Conservation (phyloP, 2,113 vertebrate species). For the Oryzias woworae region DNA sequence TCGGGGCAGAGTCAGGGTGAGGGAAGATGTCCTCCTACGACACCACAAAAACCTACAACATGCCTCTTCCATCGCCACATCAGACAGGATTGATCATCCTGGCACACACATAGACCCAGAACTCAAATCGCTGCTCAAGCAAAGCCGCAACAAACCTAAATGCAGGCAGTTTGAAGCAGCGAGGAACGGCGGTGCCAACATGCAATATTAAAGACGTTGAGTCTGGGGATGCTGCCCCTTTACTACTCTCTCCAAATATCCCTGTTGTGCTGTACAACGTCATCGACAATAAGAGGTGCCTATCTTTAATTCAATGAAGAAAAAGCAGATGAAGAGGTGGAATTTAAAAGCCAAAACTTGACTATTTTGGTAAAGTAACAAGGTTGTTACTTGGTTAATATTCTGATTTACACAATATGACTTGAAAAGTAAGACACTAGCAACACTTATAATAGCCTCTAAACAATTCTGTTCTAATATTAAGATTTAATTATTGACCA, state of each 20-base stretch:
- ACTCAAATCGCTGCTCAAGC: neutral
- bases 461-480: neutral
- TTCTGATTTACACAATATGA: neutral
- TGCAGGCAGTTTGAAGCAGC: constrained; percentile 13
- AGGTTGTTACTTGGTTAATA: too few species aligned
- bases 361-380: too few species aligned
- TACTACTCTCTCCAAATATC: constrained; percentile 27
- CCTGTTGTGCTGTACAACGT: constrained; percentile 25
- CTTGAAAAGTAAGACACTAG: neutral
- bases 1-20: constrained; percentile 25
- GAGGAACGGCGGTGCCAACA: constrained; percentile 39
- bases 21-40: constrained; percentile 59
- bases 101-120: constrained; percentile 3
- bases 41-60: constrained; percentile 39
- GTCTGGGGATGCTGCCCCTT: constrained; percentile 53
- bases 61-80: constrained; percentile 48
- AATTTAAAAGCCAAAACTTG: constrained; percentile 8
- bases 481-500: constrained; percentile 5
- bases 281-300: constrained; percentile 28
- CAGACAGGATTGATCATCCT: neutral
- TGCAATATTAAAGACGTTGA: constrained; percentile 67
- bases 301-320: constrained; percentile 16
- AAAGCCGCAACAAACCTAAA: constrained; percentile 1
- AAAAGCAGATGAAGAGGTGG: constrained; percentile 6
- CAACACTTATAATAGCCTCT: neutral